Conservation (phyloP, 2,113 vertebrate species). For the Platysteira castanea region DNA sequence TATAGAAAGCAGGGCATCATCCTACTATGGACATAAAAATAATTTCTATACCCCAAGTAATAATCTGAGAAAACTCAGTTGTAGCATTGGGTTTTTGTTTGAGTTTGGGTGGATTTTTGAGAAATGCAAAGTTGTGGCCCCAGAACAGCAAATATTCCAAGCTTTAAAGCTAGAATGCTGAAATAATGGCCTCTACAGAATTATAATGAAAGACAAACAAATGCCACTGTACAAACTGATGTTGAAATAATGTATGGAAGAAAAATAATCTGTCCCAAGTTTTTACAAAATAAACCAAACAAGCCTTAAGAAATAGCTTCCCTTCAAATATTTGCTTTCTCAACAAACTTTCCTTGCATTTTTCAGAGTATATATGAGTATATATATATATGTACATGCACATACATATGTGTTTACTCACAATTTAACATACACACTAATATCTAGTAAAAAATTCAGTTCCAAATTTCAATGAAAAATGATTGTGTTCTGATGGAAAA, state of each 20-base stretch:
- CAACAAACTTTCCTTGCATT: not conserved
- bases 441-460: not conserved
- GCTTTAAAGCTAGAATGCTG: not conserved
- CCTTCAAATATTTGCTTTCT: not conserved
- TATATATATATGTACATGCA: not conserved
- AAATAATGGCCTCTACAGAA: not conserved
- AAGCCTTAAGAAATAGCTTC: not conserved
- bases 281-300: not conserved
- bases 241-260: not conserved
- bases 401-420: not conserved
- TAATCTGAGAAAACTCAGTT: not conserved
- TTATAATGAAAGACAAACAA: not conserved
- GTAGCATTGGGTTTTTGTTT: rapidly evolving
- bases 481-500: not conserved
- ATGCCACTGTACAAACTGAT: not conserved
- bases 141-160: not conserved
- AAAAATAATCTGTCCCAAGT: not conserved
- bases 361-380: rapidly evolving
- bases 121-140: not conserved
- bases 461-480: not conserved
- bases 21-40: not conserved
- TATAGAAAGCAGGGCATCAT: not conserved
- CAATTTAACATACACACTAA: not conserved
- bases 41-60: not conserved
- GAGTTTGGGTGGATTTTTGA: not conserved